Base-by-base conservation (phyloP, 2,888 invertebrate species). In the Slavum lentiscoides region DNA sequence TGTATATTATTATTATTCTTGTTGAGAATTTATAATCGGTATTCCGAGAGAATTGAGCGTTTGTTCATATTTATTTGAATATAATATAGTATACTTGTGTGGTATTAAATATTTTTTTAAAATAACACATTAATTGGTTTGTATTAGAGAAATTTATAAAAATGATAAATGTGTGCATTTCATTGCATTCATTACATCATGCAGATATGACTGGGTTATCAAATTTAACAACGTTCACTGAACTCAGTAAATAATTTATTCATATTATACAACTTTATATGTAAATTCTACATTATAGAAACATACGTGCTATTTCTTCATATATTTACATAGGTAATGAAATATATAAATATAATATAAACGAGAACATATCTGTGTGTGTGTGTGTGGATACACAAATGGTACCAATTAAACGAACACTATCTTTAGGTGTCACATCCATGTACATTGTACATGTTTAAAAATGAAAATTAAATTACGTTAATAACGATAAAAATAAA, bases 371-470 rank as follows among this genome's bases (percentile, higher is more conserved):
- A 13, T 21, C 0, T 62, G 19, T 17, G 11, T 62, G 23, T 58
- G 23, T 23, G 19, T n/a, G 15, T 19, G 13, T 49, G 61, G 74
- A 13, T 53, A 61, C 37, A 77, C 70, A 62, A 77, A 62, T 55
- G 74, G 39, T 23, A 74, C 66, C 66, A 74, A 74, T 74, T 74
- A 66, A 74, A 74, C 74, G 39, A 37, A 66, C 39, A 23, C 39
- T 39, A 17, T 55, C 21, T 55, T 64, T 21, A 21, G 66, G 49
- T 74, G 13, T 55, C n/a, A 68, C 59, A 11, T 1, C 74, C 6
- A 13, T 17, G 39, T 64, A 17, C 21, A 5, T 68, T n/a, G n/a
- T n/a, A n/a, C n/a, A 30, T 30, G 1, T 64, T 37, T n/a, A 55
- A 74, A 64, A 55, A 55, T 37, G n/a, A 19, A 55, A 58, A 74